Evolutionary conservation across 2,888 invertebrate genomes (phyloP).

Genomic region (Eilema griseolum): DNA sequence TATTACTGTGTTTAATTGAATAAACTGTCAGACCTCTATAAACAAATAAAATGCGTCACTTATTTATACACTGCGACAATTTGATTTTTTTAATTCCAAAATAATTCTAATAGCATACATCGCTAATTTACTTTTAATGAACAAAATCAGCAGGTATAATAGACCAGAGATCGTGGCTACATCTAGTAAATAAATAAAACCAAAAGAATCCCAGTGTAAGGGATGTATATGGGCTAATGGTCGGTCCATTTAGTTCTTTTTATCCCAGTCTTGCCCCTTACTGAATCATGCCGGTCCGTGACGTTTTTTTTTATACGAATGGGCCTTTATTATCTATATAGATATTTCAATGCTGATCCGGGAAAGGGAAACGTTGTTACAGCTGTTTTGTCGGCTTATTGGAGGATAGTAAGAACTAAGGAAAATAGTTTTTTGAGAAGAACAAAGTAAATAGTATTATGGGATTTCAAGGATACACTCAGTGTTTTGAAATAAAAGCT

Average conservation of each 20-base stretch:
- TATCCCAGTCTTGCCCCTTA: constrained; percentile 63
- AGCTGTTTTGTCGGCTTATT: constrained; percentile 46
- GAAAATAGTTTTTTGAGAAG: constrained; percentile 20
- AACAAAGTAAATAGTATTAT: constrained; percentile 8
- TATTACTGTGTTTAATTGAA: too few species aligned
- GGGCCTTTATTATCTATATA: constrained; percentile 60
- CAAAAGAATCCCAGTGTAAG: constrained; percentile 43
- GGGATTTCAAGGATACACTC: constrained; percentile 5
- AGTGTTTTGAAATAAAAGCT: not conserved
- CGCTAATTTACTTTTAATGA: not conserved
- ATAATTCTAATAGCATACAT: not conserved
- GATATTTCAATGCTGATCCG: constrained; percentile 47
- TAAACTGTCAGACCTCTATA: too few species aligned
- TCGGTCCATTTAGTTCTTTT: constrained; percentile 70
- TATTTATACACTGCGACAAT: too few species aligned
- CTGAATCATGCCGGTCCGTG: constrained; percentile 65
- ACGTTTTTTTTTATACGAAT: constrained; percentile 56
- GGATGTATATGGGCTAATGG: constrained; percentile 66
- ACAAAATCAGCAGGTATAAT: not conserved
- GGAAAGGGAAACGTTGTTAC: constrained; percentile 41
- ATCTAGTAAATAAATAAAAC: constrained; percentile 44
- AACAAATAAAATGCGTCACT: too few species aligned
- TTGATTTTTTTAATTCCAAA: too few species aligned
- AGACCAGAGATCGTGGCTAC: not conserved
- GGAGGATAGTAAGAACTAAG: constrained; percentile 22